Percentiles rank a stretch among this genome's conserved stretches.
Evolutionary conservation across 2,888 invertebrate species (phyloP).

Genomic region (Odontothrips loti): DNA sequence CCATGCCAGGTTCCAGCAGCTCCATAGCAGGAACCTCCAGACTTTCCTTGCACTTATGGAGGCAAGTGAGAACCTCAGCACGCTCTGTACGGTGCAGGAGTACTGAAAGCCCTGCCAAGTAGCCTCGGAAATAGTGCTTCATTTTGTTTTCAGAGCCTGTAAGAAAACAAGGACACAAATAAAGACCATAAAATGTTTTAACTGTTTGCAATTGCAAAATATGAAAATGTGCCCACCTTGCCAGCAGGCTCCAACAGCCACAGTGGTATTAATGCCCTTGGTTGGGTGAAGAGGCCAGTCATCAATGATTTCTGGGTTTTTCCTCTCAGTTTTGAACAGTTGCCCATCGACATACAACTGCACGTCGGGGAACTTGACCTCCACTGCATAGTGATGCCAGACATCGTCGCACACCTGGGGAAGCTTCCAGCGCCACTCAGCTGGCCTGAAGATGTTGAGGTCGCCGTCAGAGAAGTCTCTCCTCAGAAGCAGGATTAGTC

Average conservation of each 20-base stretch:
- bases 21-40: constrained; percentile 72
- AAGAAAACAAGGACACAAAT: constrained; percentile 33
- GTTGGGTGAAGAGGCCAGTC: constrained; percentile 98
- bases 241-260: constrained; percentile 97
- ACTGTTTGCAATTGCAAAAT: neutral
- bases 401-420: constrained; percentile 94
- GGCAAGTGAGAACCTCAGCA: constrained; percentile 66
- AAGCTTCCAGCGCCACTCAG: constrained; percentile 98
- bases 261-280: constrained; percentile 86
- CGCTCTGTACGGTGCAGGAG: constrained; percentile 71
- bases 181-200: neutral
- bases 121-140: constrained; percentile 86
- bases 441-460: constrained; percentile 90
- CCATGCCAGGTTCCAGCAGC: constrained; percentile 72
- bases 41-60: constrained; percentile 78
- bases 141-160: constrained; percentile 81
- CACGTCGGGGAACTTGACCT: constrained; percentile 87
- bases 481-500: constrained; percentile 83
- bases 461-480: constrained; percentile 91
- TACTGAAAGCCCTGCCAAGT: constrained; percentile 80
- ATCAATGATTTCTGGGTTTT: constrained; percentile 95
- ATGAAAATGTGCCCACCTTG: constrained; percentile 58
- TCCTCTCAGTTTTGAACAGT: constrained; percentile 60
- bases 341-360: constrained; percentile 86
- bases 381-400: constrained; percentile 97